These are phyloP conservation scores for Cheilosia scutellata DNA, from an alignment of 2,888 invertebrate genomes.

Conservation along the genomic window DNA sequence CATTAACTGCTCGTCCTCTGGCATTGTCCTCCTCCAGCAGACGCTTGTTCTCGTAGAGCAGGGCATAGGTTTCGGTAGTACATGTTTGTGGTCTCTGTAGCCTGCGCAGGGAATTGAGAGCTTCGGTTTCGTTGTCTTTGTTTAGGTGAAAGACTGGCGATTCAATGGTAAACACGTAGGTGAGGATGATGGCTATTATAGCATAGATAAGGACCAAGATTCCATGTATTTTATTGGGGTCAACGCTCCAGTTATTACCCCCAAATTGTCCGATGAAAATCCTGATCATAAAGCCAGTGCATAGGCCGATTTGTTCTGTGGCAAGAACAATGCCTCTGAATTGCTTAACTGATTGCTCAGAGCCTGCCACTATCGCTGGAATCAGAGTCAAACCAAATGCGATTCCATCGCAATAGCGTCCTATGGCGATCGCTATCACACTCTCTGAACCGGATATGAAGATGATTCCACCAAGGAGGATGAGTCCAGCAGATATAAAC, in stretches of 20 bases:
- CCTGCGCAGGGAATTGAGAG: constrained; percentile 79
- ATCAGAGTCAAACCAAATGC: constrained; percentile 79
- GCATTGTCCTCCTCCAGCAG: constrained; percentile 79
- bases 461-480: constrained; percentile 79
- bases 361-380: constrained; percentile 79
- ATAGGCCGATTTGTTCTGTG: constrained; percentile 78
- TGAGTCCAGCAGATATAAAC: constrained; percentile 34
- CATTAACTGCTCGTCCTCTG: constrained; percentile 69
- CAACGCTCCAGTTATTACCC: constrained; percentile 23
- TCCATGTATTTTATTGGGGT: constrained; percentile 78
- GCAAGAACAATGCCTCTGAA: constrained; percentile 77
- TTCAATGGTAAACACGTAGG: constrained; percentile 77
- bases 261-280: constrained; percentile 74
- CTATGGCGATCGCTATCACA: constrained; percentile 76
- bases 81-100: constrained; percentile 78
- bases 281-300: constrained; percentile 78
- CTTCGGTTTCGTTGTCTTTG: constrained; percentile 77
- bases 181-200: constrained; percentile 71
- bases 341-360: constrained; percentile 77
- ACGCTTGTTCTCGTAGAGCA: constrained; percentile 80
- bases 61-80: constrained; percentile 78
- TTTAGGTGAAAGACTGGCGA: constrained; percentile 80
- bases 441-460: constrained; percentile 76
- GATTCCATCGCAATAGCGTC: constrained; percentile 80
- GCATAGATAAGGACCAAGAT: constrained; percentile 77